Evolutionary conservation across 1,140 invertebrate species (phyloP).

Genomic region (Euschistus heros): DNA sequence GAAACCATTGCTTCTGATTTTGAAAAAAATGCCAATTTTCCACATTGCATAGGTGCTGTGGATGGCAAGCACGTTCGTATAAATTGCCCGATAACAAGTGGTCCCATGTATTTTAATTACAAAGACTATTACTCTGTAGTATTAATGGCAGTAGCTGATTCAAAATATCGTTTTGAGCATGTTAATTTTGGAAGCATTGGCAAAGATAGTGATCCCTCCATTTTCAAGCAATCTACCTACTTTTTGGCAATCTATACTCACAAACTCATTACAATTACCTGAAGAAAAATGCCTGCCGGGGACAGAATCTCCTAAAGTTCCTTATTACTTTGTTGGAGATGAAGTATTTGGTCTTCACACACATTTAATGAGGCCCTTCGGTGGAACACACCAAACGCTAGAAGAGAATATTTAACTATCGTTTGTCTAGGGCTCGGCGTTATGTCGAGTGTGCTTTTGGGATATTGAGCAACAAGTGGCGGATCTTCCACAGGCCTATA

Average conservation of each 20-base stretch:
- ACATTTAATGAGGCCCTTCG: constrained; percentile 35
- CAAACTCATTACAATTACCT: no score
- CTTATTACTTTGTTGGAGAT: no score
- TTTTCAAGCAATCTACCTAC: no score
- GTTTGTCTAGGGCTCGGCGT: constrained; percentile 30
- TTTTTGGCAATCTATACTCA: no score
- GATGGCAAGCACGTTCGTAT: no score
- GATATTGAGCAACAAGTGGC: constrained; percentile 25
- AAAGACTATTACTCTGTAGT: no score
- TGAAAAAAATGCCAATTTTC: constrained; percentile 35
- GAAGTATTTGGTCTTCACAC: no score
- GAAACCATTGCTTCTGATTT: constrained; percentile 31
- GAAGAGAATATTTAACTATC: constrained; percentile 36
- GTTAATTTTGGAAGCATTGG: constrained; percentile 37
- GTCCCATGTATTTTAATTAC: no score
- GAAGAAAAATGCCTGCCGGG: no score
- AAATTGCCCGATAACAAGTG: no score
- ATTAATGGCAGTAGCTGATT: constrained; percentile 38
- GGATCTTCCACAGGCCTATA: constrained; percentile 32
- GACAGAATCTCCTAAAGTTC: no score
- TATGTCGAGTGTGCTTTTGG: constrained; percentile 33
- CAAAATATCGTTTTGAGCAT: constrained; percentile 36
- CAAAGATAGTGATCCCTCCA: constrained; percentile 33
- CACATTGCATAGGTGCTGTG: constrained; percentile 37
- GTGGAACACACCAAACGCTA: constrained; percentile 26